Base-by-base conservation (phyloP, 2,888 invertebrate genomes). In the Endomychus coccineus region DNA sequence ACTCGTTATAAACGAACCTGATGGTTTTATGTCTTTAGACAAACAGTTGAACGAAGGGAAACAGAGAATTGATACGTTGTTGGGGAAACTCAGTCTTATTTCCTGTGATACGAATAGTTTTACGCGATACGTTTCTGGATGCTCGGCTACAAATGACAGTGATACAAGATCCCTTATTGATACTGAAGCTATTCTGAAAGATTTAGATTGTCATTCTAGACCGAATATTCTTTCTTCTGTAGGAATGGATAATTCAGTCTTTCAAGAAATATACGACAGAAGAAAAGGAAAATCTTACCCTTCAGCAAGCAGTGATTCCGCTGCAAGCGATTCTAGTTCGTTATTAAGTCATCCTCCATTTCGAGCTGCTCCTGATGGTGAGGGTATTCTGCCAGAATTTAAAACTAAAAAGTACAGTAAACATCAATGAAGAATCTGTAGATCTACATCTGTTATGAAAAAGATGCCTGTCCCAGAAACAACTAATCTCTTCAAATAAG, bases 41-140 rank as follows among this genome's bases (percentile, higher is more conserved):
- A 39, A 41, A 14, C 50, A 56, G 34, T 43, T 57, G 27, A 34
- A 46, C 2, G 51, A 54, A 36, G 56, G 59, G 10, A 63, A 61
- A 45, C 56, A 60, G 36, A 55, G 56, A 34, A 64, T 67, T 17
- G 62, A 64, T 47, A 51, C 52, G 17, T 44, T 67, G 15, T 43
- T 67, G 31, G 60, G 66, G 40, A 64, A 64, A 39, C 46, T 67
- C 22, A 59, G 55, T 28, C 29, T 54, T 13, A 40, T 52, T 7
- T 52, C 53, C 4, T 48, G 50, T 1, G 56, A 52, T 27, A 27
- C 30, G 5, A 35, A 29, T 6, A 39, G 25, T 14, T 56, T 54
- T 40, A 43, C 53, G 16, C 47, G 64, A 13, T 59, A 64, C 36
- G 58, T 64, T 12, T 65, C 64, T 1, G 64, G 64, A 19, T 64